A percentile compares a stretch with the other conserved stretches of the same genome.
Evolutionary conservation across 2,113 vertebrate genomes (phyloP).

Genomic region (Corythaixoides concolor): DNA sequence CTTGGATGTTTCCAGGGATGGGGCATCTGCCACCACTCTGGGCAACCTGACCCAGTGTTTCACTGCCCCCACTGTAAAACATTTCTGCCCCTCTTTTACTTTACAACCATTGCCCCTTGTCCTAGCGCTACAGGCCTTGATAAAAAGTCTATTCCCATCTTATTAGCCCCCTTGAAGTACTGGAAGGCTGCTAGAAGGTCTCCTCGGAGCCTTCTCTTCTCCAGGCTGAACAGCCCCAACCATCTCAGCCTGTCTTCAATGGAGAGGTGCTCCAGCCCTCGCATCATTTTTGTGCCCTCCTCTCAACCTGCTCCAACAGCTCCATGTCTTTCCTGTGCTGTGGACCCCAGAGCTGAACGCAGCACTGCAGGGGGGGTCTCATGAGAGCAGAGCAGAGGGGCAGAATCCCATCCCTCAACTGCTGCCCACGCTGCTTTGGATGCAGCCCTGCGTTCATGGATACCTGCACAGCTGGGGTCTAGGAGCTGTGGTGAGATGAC

Average conservation of each 20-base stretch:
- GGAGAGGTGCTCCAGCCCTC: not conserved
- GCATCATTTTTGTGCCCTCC: fast-evolving
- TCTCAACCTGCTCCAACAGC: not conserved
- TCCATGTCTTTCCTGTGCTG: not conserved
- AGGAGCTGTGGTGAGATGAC: not conserved
- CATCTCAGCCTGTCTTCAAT: not conserved
- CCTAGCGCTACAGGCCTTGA: not conserved
- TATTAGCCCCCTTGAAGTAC: fast-evolving
- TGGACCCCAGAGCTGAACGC: not conserved
- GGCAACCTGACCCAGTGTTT: not conserved
- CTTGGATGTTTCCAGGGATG: not conserved
- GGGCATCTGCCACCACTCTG: not conserved
- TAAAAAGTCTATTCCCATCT: not conserved
- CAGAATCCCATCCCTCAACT: fast-evolving
- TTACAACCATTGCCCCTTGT: not conserved
- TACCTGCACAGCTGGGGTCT: not conserved
- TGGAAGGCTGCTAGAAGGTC: not conserved
- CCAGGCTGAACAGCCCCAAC: not conserved
- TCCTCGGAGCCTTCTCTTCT: not conserved
- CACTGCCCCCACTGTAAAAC: fast-evolving
- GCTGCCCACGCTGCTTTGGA: not conserved
- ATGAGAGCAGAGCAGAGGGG: not conserved
- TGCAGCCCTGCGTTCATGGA: not conserved
- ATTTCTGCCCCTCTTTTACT: not conserved
- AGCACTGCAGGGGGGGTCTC: not conserved